Evolutionary conservation across 2,113 vertebrate genomes (phyloP), one percentile per base, ranked within the genome.

Genomic region (Corythaeola cristata): DNA sequence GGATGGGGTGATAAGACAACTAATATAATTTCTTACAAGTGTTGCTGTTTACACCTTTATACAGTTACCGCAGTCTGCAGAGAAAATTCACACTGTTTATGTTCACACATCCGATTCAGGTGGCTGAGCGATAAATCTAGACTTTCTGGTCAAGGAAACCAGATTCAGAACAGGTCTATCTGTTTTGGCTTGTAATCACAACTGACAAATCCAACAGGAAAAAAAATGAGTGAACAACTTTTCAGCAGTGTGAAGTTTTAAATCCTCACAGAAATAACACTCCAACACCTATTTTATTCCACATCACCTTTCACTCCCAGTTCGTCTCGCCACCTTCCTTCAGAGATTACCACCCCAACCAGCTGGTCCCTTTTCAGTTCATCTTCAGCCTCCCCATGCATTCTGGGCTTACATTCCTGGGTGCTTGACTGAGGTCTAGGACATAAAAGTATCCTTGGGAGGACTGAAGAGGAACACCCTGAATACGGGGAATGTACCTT

Each of bases 21-120:
- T 81, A 82, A 82, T 75, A 37, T 24, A 94, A 78, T 56, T 78
- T 81, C 81, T 59, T 94, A 59, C n/a, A 91, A 82, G 77, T 47
- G 52, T 35, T 63, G 56, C 64, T 91, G 27, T 93, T 97, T 94
- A 81, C 77, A 94, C 84, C 66, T 93, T 85, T 59, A n/a, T 28
- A 41, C 32, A 71, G 64, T 66, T 85, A 67, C n/a, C 0, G 0
- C 37, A 81, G 37, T 67, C 92, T 85, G 35, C 60, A 56, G 81
- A 74, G 64, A 68, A 72, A 91, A 93, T 81, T 82, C 74, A 78
- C 28, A 3, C 84, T 75, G 84, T 58, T 95, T 77, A 63, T 78
- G 68, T 87, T 94, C 90, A 91, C 92, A 95, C 85, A 37, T 95
- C 64, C 49, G 72, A 37, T 77, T 87, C 78, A 55, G 56, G 71